These are phyloP conservation scores for Lepidonotus clava DNA, from an alignment of 2,888 invertebrate species.

Conservation along the genomic window DNA sequence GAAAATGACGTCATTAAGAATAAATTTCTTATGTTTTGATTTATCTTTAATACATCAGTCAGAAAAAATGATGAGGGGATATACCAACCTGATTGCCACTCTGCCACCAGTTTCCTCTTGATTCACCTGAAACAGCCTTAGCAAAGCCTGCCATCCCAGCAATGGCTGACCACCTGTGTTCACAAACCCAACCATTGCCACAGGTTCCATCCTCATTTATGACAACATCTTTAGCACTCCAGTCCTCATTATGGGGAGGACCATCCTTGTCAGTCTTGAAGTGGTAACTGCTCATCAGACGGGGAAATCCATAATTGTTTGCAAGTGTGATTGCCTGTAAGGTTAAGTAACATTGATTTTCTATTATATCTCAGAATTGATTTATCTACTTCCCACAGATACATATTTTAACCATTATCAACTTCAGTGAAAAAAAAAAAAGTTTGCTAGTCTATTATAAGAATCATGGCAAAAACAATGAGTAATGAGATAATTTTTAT, in stretches of 20 bases:
- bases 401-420: too few species aligned
- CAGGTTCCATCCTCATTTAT: slow-evolving; percentile 83
- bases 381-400: too few species aligned
- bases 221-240: slow-evolving; percentile 54
- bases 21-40: too few species aligned
- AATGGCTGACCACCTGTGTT: slow-evolving; percentile 43
- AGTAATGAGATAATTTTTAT: too few species aligned
- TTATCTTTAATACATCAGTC: too few species aligned
- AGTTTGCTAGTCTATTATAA: too few species aligned
- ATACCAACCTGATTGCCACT: slow-evolving; percentile 81
- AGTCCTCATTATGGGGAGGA: slow-evolving; percentile 54
- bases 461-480: too few species aligned
- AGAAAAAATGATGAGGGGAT: too few species aligned
- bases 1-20: too few species aligned
- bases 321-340: slow-evolving; percentile 90
- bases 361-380: too few species aligned
- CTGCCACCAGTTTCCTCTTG: slow-evolving; percentile 88
- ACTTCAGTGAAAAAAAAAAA: too few species aligned
- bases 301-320: slow-evolving; percentile 82
- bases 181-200: slow-evolving; percentile 78
- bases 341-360: neutral
- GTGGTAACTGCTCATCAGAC: slow-evolving; percentile 92
- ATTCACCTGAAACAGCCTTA: slow-evolving; percentile 19
- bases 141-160: slow-evolving; percentile 55
- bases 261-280: slow-evolving; percentile 81